Evolutionary conservation across 1,140 invertebrate genomes (phyloP).

Genomic region (Leptonema lineaticorne): DNA sequence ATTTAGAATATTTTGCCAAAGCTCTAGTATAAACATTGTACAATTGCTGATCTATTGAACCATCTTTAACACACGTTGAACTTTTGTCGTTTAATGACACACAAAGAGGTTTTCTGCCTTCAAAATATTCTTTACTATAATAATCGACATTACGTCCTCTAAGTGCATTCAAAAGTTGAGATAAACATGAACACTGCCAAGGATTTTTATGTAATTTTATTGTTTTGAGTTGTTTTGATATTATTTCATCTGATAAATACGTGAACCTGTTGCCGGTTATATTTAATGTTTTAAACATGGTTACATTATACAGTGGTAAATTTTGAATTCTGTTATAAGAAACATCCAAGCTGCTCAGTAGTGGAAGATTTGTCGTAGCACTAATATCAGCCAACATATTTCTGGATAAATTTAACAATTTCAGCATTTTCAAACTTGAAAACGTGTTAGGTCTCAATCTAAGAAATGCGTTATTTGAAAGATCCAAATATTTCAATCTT

Average conservation of each 20-base stretch:
- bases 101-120: slow-evolving; percentile 22
- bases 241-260: neutral
- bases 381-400: slow-evolving; percentile 23
- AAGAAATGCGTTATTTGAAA: slow-evolving; percentile 27
- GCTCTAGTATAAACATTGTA: slow-evolving; percentile 15
- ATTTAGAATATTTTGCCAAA: slow-evolving; percentile 13
- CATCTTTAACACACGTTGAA: slow-evolving; percentile 23
- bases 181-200: slow-evolving; percentile 22
- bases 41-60: slow-evolving; percentile 17
- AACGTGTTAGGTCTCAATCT: slow-evolving; percentile 24
- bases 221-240: slow-evolving; percentile 10
- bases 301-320: slow-evolving; percentile 11
- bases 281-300: slow-evolving; percentile 17
- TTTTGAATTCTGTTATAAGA: slow-evolving; percentile 30
- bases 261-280: slow-evolving; percentile 33
- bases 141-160: slow-evolving; percentile 1
- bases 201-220: slow-evolving; percentile 12
- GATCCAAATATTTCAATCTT: slow-evolving; percentile 22
- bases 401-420: slow-evolving; percentile 30
- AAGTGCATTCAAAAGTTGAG: slow-evolving; percentile 1
- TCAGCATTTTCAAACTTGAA: slow-evolving; percentile 5
- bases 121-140: neutral
- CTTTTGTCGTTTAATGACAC: slow-evolving; percentile 5
- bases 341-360: slow-evolving; percentile 15
- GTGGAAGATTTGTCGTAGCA: neutral